These are phyloP conservation scores for Hephaestus fuliginosus DNA, from an alignment of 2,797 vertebrate species.

Conservation along the genomic window DNA sequence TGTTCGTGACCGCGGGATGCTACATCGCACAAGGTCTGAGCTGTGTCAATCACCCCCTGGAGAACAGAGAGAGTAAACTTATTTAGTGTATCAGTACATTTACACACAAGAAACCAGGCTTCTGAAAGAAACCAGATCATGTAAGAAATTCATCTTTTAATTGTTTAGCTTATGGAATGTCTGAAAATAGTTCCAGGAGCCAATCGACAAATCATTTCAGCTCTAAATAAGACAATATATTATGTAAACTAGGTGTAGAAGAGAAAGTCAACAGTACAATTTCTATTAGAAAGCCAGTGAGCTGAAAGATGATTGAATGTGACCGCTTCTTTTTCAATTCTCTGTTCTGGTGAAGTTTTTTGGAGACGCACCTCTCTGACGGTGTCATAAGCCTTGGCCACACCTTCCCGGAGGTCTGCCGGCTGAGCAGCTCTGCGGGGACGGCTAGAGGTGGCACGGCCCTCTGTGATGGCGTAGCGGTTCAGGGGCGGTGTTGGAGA, in stretches of 20 bases:
- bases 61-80: slow-evolving; percentile 4
- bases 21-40: slow-evolving; percentile 93
- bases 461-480: slow-evolving; percentile 88
- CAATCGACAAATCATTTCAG: background rate
- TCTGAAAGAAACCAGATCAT: background rate
- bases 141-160: background rate
- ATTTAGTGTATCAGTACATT: background rate
- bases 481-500: slow-evolving; percentile 91
- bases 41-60: slow-evolving; percentile 93
- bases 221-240: background rate
- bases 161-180: background rate
- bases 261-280: background rate
- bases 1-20: slow-evolving; percentile 93
- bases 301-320: background rate
- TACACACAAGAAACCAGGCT: background rate
- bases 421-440: slow-evolving; percentile 89
- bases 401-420: slow-evolving; percentile 93
- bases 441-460: slow-evolving; percentile 80
- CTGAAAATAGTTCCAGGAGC: background rate
- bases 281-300: background rate
- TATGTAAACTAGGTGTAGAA: background rate
- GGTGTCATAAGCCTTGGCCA: slow-evolving; percentile 94
- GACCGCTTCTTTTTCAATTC: background rate
- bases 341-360: background rate
- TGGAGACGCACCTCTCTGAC: slow-evolving; percentile 89